Evolutionary conservation across 2,113 vertebrate genomes (phyloP), one percentile per base, ranked within the genome.

Genomic region (Odontesthes bonariensis): DNA sequence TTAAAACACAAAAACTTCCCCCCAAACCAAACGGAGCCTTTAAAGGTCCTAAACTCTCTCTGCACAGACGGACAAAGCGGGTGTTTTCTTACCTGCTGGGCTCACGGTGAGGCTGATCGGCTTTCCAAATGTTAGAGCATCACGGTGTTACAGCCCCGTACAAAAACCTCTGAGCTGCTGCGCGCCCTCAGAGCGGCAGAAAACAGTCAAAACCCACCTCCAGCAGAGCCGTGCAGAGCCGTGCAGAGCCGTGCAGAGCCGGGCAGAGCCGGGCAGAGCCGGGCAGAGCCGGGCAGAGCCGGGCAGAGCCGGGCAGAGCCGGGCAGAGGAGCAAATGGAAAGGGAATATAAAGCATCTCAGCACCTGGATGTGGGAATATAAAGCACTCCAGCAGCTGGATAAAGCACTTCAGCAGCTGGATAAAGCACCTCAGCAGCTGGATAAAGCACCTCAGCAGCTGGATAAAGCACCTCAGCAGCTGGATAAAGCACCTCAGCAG

Each of bases 31-130:
- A 13, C 52, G 38, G 6, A 17, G 0, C 10, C 6, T 20, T 5
- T 0, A 4, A 44, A 11, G 6, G 0, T 5, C 2, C 20, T 0
- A 0, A 35, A 22, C 49, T 67, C 17, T 46, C 20, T 4, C 23
- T 0, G 2, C 0, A 1, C n/a, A 3, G 23, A n/a, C 1, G 8
- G 38, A n/a, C 0, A 54, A 2, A 53, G 40, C 8, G 7, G 0
- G 1, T 8, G 40, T 71, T 57, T 81, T 70, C 76, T 85, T 84
- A 92, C 89, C 91, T 81, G 8, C 23, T 16, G 70, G 75, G 3
- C 0, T 0, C 22, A 94, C 78, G 0, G 55, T 91, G 42, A 92
- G 75, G 1, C 0, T 0, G 58, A 88, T 89, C 12, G 58, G 12
- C 0, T 11, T 0, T 0, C 82, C 89, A n/a, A 93, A 91, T 0